These are phyloP conservation scores for Scaptomyza cyrtandrae DNA, from an alignment of 2,888 invertebrate genomes.

Conservation along the genomic window DNA sequence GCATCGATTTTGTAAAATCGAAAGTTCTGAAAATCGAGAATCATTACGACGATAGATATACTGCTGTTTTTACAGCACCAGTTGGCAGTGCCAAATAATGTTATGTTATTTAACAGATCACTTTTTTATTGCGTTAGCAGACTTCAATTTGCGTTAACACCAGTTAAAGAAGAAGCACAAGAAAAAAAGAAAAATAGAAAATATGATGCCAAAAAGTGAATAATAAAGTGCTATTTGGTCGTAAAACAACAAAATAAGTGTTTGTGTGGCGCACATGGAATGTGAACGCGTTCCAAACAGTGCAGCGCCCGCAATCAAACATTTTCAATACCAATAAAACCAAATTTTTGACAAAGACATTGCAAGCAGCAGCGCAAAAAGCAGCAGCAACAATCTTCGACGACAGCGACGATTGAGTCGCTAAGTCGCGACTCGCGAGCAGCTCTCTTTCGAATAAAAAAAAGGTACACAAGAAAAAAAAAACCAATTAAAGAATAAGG, in stretches of 20 bases:
- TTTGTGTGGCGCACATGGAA: slow-evolving; percentile 44
- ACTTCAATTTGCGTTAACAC: slow-evolving; percentile 34
- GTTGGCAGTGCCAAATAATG: slow-evolving; percentile 36
- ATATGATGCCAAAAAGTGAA: slow-evolving; percentile 65
- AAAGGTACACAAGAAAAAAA: slow-evolving; percentile 59
- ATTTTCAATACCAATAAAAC: slow-evolving; percentile 12
- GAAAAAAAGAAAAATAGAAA: slow-evolving; percentile 67
- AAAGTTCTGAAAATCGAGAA: slow-evolving; percentile 10
- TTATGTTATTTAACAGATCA: slow-evolving; percentile 33
- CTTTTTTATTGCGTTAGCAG: slow-evolving; percentile 27
- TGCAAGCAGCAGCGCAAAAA: slow-evolving; percentile 23
- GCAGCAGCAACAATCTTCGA: slow-evolving; percentile 45
- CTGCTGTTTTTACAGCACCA: slow-evolving; percentile 8
- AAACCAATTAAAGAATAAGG: slow-evolving; percentile 1
- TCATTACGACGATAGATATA: slow-evolving; percentile 1
- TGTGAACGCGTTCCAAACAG: slow-evolving; percentile 46
- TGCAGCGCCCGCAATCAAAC: slow-evolving; percentile 37
- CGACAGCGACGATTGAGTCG: slow-evolving; percentile 29
- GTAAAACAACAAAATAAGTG: slow-evolving; percentile 40
- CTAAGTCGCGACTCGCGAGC: slow-evolving; percentile 42
- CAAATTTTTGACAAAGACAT: slow-evolving; percentile 49
- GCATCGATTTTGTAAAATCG: slow-evolving; percentile 20
- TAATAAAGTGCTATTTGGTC: slow-evolving; percentile 56
- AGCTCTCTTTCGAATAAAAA: slow-evolving; percentile 23
- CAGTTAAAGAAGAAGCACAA: slow-evolving; percentile 43